Evolutionary conservation across 2,888 invertebrate genomes (phyloP), one percentile per base, ranked within the genome.

Genomic region (Eilema depressum): DNA sequence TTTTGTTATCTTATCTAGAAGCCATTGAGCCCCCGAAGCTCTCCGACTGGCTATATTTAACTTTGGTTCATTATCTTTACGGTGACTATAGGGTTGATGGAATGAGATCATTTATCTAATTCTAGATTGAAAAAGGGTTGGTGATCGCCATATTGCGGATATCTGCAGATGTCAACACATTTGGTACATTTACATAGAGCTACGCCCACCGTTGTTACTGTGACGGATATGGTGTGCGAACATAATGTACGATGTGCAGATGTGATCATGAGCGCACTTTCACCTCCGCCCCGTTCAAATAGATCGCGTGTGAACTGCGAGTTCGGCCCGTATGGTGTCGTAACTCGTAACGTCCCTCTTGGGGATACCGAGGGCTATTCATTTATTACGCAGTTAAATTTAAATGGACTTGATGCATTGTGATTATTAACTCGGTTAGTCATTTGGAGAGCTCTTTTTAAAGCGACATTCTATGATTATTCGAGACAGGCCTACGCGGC

Each of bases 221-320:
- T 76, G 80, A 74, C 83, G 85, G 84, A 85, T 85, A 87, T 84
- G 85, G 86, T 83, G 83, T 83, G 80, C 80, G 79, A 80, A 81
- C 83, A 73, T 71, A 85, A 85, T 85, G 83, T 81, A 79, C 75
- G 76, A 80, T 82, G 83, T 86, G 84, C 89, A 88, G 88, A 90
- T 89, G 89, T 86, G 86, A 25, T 72, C 69, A 72, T 73, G 66
- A 65, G 56, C 86, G 86, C 89, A 91, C 93, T 93, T 93, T 93
- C 93, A 93, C 93, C 92, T 91, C 88, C 88, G 89, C 84, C 89
- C 90, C 85, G 87, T 83, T 86, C 82, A 71, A 84, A 84, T 83
- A 81, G 78, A 83, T 85, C 86, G 88, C 89, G 89, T 90, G 91
- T 85, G 87, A 89, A 87, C 88, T 89, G 90, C 84, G 86, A 88